Evolutionary conservation across 64 coral and sea anemone species (phyloP), one percentile per base, ranked within the genome.

Genomic region (Montipora efflorescens): DNA sequence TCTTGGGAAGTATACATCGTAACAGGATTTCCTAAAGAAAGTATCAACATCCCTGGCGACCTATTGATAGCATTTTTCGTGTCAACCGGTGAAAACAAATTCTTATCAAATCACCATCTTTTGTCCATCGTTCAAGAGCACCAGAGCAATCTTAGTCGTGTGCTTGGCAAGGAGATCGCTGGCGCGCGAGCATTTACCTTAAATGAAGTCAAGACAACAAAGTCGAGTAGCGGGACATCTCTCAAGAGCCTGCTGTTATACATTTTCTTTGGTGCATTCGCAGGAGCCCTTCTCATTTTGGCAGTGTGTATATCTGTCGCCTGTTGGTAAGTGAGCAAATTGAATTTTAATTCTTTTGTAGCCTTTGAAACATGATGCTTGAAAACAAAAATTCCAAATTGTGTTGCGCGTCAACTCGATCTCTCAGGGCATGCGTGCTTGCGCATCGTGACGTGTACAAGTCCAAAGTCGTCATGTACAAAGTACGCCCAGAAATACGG

Each of bases 1-100:
- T 23, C 15, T 2, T 1, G 67, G 14, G 57, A 84, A 84, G 81
- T 84, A 0, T 84, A 84, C 59, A 84, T 84, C 62, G 81, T 36
- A 9, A 2, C 28, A 6, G 81, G 59, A 15, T 84, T 19, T 6
- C 81, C 81, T 4, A 36, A 67, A 47, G 25, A 84, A 47, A 47
- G 61, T 59, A 3, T 58, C 20, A 16, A 1, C 22, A 43, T 8
- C 18, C 13, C 28, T 8, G 55, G 59, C 25, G 81, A 67, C 5
- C 81, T 84, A 0, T 23, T n/a, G 12, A 59, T 84, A 19, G 81
- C 36, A 43, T 23, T 84, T 18, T 84, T 84, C 15, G 25, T 48
- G 4, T 84, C 81, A 47, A 47, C 36, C 8, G 81, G 81, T 11
- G 81, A 68, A 4, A 19, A 47, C 81, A 84, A n/a, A 47, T 67